These are phyloP conservation scores for Naja naja DNA, from an alignment of 2,113 vertebrate genomes.

Conservation along the genomic window DNA sequence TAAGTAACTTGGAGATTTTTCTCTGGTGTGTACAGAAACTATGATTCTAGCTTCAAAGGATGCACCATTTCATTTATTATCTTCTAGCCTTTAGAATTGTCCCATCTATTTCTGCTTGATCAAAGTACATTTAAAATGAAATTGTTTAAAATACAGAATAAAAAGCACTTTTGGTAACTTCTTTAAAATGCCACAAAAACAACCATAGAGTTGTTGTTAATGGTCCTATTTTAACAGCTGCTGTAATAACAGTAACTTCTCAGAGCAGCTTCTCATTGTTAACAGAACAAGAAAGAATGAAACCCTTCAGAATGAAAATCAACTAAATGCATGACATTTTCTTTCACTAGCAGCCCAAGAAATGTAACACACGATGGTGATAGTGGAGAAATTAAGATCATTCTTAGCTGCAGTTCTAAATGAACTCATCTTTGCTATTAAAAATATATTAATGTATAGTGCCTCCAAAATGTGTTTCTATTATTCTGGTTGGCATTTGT, in stretches of 20 bases:
- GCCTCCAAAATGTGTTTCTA: neutral
- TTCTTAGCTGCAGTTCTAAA: neutral
- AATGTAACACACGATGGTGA: neutral
- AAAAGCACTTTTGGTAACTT: neutral
- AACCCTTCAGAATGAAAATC: neutral
- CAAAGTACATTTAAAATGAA: neutral
- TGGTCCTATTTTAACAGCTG: neutral
- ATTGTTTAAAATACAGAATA: neutral
- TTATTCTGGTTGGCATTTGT: neutral
- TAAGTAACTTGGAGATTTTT: neutral
- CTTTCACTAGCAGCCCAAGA: neutral
- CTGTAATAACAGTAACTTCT: constrained; percentile 12
- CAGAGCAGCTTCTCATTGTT: neutral
- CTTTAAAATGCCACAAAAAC: neutral
- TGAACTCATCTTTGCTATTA: neutral
- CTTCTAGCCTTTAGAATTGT: neutral
- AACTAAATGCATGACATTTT: neutral
- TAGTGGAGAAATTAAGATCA: neutral
- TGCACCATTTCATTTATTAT: neutral
- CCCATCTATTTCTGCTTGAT: neutral
- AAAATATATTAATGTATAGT: neutral
- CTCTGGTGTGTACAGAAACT: neutral
- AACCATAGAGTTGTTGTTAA: neutral
- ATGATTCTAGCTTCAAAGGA: neutral
- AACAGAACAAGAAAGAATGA: neutral